These are phyloP conservation scores for Melanotaenia maccullochi DNA, from an alignment of 2,797 vertebrate genomes.

Conservation along the genomic window DNA sequence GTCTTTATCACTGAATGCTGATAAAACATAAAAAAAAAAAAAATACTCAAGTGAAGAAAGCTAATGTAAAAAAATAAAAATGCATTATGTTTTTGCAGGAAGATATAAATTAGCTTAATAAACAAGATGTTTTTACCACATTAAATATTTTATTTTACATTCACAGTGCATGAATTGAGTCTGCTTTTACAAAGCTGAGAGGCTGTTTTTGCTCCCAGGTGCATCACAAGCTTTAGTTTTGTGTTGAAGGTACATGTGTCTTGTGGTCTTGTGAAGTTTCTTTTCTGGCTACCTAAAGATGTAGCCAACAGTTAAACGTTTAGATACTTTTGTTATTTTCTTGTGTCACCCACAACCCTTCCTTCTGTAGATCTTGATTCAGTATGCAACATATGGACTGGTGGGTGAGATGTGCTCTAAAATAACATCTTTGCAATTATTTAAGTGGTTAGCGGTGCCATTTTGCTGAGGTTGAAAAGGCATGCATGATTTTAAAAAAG, in stretches of 20 bases:
- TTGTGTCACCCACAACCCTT: background rate
- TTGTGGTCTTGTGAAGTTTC: constrained; percentile 57
- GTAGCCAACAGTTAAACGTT: constrained; percentile 43
- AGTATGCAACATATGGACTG: constrained; percentile 23
- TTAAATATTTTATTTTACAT: constrained; percentile 5
- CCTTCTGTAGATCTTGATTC: constrained; percentile 29
- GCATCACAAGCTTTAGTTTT: constrained; percentile 57
- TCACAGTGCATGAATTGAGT: constrained; percentile 29
- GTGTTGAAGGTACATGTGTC: constrained; percentile 41
- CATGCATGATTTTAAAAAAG: constrained; percentile 7
- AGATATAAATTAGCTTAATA: constrained; percentile 16
- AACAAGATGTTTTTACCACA: background rate
- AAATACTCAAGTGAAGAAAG: constrained; percentile 7
- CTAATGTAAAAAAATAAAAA: background rate
- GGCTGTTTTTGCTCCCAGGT: constrained; percentile 49
- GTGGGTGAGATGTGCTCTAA: constrained; percentile 32
- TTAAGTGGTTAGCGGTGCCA: constrained; percentile 15
- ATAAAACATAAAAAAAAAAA: constrained; percentile 30
- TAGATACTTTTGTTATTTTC: constrained; percentile 28
- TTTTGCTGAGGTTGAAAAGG: constrained; percentile 32
- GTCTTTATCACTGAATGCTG: constrained; percentile 22
- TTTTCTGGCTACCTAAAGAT: constrained; percentile 45
- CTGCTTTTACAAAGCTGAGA: constrained; percentile 32
- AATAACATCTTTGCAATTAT: constrained; percentile 33
- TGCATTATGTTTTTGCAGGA: background rate